Percentiles rank a stretch among this genome's conserved stretches.
Evolutionary conservation across 2,888 invertebrate species (phyloP).

Genomic region (Melangyna quadrimaculata): DNA sequence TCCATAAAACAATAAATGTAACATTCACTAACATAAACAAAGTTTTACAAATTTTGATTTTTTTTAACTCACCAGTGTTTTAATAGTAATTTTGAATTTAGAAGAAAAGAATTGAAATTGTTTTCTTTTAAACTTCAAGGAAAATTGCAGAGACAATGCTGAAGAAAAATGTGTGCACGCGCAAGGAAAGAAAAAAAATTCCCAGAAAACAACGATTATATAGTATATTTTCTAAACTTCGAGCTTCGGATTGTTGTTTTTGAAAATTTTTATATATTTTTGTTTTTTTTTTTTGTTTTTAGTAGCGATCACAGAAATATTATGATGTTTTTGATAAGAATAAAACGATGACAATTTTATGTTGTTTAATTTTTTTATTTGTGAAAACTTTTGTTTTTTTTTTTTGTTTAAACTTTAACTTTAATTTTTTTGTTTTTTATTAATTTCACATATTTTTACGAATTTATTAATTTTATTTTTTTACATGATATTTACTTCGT

Average conservation of each 20-base stretch:
- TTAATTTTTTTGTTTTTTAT: constrained; percentile 20
- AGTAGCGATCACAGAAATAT: constrained; percentile 64
- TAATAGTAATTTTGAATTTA: background rate
- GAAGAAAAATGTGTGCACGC: background rate
- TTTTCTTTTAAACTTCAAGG: background rate
- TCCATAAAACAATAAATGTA: background rate
- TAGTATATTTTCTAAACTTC: background rate
- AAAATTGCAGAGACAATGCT: background rate
- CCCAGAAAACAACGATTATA: background rate
- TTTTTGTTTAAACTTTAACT: constrained; percentile 52
- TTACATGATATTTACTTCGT: constrained; percentile 61
- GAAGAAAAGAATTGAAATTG: background rate
- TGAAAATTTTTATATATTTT: background rate
- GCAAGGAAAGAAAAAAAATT: background rate
- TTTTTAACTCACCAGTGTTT: constrained; percentile 2
- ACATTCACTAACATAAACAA: constrained; percentile 14
- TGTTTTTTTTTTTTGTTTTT: constrained; percentile 67
- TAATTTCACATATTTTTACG: constrained; percentile 56
- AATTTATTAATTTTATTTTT: constrained; percentile 45
- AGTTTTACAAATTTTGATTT: background rate
- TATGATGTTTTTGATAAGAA: constrained; percentile 14
- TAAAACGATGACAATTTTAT: constrained; percentile 45
- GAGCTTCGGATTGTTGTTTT: constrained; percentile 30
- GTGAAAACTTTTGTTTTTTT: constrained; percentile 70
- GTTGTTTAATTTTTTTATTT: constrained; percentile 52